phyloP scores from a whole-genome alignment of 37 sponge, comb jelly and placozoan genomes.

The Mnemiopsis leidyi region DNA sequence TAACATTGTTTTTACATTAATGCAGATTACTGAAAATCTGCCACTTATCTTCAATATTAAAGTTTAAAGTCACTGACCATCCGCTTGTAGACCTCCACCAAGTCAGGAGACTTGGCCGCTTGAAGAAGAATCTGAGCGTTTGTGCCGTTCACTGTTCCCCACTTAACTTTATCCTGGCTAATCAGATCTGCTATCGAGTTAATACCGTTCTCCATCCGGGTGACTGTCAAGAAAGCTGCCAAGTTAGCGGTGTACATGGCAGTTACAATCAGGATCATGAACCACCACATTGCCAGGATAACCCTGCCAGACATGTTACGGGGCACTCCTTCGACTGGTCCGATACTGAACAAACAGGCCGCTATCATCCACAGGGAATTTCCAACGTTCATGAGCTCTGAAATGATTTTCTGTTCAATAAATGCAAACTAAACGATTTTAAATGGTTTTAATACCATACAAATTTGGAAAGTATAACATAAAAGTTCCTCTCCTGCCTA shows the following conservation, averaged over 20 bases:
- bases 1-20: too few species aligned
- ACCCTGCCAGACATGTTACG: slow-evolving; percentile 65
- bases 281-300: slow-evolving; percentile 64
- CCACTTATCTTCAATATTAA: too few species aligned
- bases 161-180: slow-evolving; percentile 56
- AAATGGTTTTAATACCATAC: too few species aligned
- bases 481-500: too few species aligned
- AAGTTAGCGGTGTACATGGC: slow-evolving; percentile 63
- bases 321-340: slow-evolving; percentile 63
- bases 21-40: too few species aligned
- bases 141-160: slow-evolving; percentile 50
- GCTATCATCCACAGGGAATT: slow-evolving; percentile 66
- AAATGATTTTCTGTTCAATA: too few species aligned
- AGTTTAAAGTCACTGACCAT: too few species aligned
- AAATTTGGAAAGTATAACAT: too few species aligned
- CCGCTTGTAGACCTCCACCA: background rate
- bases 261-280: slow-evolving; percentile 63
- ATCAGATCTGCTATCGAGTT: slow-evolving; percentile 38
- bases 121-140: slow-evolving; percentile 46
- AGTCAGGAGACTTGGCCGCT: slow-evolving; percentile 30
- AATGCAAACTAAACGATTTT: too few species aligned
- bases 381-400: slow-evolving; percentile 56
- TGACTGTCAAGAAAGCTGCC: slow-evolving; percentile 62
- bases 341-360: slow-evolving; percentile 59
- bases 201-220: slow-evolving; percentile 55